Base-by-base conservation (phyloP, 2,888 invertebrate genomes). In the Spatulosminthurus flaviceps region DNA sequence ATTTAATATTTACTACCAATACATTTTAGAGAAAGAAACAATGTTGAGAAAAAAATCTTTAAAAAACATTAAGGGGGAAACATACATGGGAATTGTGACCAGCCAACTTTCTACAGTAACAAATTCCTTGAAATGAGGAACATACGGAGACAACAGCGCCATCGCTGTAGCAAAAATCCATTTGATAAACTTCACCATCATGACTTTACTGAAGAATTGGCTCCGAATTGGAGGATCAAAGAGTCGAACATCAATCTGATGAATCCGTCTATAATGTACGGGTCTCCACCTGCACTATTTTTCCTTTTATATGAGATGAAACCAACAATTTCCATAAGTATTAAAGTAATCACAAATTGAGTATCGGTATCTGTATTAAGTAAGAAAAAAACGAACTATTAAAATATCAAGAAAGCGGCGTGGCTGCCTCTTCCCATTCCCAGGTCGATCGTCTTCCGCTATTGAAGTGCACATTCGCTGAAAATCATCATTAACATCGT, bases 161-260 rank as follows among this genome's bases (percentile, higher is more conserved):
- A 22, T 26, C 21, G 43, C 13, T 21, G 51, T 73, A 0, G 42
- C 42, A 11, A 9, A 11, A 2, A 64, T 24, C 73, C 73, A 73
- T 60, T 73, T 73, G 0, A 43, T 24, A 7, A 42, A 41, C 43
- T 73, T 73, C 24, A 73, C 73, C 1, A 19, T 19, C 73, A 73
- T 43, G 7, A 73, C 73, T 73, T 73, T 73, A 42, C 42, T 21
- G 19, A 51, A 24, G n/a, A 73, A 73, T 51, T 1, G 26, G 22
- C 26, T 24, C 2, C 73, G 51, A 19, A 24, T 7, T 0, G 28
- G 22, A 22, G 26, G 43, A 28, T 26, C 5, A 2, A 21, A 7
- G 2, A 26, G 28, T 26, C 73, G 73, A 21, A 41, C 9, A 42
- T 71, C 41, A 4, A 41, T 13, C 4, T 22, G 42, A 42, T 42